Percentiles rank a stretch among this genome's conserved stretches.
Evolutionary conservation across 2,113 vertebrate genomes (phyloP).

Genomic region (Bungarus multicinctus): DNA sequence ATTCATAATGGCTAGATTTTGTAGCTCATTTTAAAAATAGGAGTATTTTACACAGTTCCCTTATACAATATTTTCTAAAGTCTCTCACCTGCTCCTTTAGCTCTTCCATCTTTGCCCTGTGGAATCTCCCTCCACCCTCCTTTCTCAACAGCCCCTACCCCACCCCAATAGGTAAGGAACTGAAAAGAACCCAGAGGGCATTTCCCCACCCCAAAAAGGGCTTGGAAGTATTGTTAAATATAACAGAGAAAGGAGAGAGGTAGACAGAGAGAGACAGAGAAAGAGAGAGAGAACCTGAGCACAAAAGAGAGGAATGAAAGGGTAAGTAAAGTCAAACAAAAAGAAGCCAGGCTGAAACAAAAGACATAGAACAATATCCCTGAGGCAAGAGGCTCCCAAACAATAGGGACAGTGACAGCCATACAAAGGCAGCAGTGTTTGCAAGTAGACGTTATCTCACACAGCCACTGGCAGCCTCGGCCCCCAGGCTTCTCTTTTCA

Average conservation of each 20-base stretch:
- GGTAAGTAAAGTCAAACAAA: slow-evolving; percentile 95
- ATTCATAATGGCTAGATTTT: neutral
- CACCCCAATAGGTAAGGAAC: slow-evolving; percentile 55
- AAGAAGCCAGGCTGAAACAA: slow-evolving; percentile 90
- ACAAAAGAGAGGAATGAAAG: slow-evolving; percentile 89
- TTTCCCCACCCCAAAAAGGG: slow-evolving; percentile 36
- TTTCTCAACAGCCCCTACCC: slow-evolving; percentile 19
- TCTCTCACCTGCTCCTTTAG: neutral
- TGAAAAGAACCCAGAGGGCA: slow-evolving; percentile 44
- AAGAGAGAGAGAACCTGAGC: slow-evolving; percentile 69
- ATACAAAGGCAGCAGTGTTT: slow-evolving; percentile 97
- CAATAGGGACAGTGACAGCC: slow-evolving; percentile 99
- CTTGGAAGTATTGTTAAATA: slow-evolving; percentile 65
- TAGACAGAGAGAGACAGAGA: slow-evolving; percentile 63
- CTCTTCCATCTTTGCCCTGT: too few species aligned
- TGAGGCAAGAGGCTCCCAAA: slow-evolving; percentile 92
- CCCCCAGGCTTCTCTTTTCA: slow-evolving; percentile 96
- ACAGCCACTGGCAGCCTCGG: slow-evolving; percentile 95
- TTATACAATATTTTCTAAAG: neutral
- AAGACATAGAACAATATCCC: slow-evolving; percentile 95
- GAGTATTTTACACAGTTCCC: neutral
- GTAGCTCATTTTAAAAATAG: neutral
- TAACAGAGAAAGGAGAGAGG: slow-evolving; percentile 63
- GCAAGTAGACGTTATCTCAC: slow-evolving; percentile 99
- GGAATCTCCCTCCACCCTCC: neutral